These are phyloP conservation scores for Mastomys coucha DNA, from an alignment of 2,113 vertebrate genomes.

Conservation along the genomic window DNA sequence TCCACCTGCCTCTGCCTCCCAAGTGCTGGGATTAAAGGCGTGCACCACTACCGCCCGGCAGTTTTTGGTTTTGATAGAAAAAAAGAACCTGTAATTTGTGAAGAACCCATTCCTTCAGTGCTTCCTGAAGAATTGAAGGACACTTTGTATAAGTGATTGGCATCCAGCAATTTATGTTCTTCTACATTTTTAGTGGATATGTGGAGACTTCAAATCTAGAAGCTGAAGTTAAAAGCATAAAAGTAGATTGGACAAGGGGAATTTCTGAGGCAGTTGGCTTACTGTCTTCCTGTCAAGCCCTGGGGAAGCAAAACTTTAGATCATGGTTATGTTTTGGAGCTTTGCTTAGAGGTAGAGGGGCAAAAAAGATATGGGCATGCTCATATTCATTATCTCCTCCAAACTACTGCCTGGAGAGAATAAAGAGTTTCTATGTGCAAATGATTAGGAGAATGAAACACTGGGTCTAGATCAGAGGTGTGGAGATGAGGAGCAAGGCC, in stretches of 20 bases:
- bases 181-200: neutral
- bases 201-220: neutral
- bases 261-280: neutral
- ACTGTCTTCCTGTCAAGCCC: neutral
- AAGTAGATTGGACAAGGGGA: neutral
- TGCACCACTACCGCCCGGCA: too few relatives aligned
- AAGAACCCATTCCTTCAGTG: neutral
- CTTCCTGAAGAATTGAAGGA: neutral
- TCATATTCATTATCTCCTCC: neutral
- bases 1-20: too few relatives aligned
- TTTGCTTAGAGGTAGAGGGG: neutral
- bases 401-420: neutral
- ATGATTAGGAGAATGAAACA: neutral
- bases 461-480: neutral
- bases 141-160: neutral
- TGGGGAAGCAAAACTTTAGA: neutral
- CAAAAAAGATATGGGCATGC: neutral
- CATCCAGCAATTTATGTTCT: neutral
- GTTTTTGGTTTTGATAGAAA: neutral
- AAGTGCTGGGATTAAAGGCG: too few relatives aligned
- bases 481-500: neutral
- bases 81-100: neutral
- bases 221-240: neutral
- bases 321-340: neutral
- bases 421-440: neutral